phyloP scores from a whole-genome alignment of 2,888 invertebrate species.

The Horisme vitalbata region DNA sequence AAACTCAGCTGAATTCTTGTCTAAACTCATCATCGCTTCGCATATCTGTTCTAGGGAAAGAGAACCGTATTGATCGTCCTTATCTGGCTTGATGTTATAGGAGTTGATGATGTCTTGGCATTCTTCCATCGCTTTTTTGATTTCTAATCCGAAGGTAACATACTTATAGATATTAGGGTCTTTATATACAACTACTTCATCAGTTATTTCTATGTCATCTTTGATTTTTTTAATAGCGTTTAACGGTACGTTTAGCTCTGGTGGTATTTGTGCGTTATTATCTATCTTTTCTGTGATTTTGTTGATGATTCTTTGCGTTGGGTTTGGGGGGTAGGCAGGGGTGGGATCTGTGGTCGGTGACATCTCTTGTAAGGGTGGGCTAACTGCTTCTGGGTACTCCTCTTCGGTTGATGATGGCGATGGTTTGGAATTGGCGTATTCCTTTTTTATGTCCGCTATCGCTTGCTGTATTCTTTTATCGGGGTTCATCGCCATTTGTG shows the following conservation, averaged over 20 bases:
- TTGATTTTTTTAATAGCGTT: slow-evolving; percentile 52
- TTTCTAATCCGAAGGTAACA: slow-evolving; percentile 68
- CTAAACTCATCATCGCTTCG: slow-evolving; percentile 71
- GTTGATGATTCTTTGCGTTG: slow-evolving; percentile 57
- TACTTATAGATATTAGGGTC: slow-evolving; percentile 67
- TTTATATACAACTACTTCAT: slow-evolving; percentile 41
- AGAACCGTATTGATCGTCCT: slow-evolving; percentile 46
- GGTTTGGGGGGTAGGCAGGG: slow-evolving; percentile 61
- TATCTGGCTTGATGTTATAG: slow-evolving; percentile 57
- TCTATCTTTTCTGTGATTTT: slow-evolving; percentile 55
- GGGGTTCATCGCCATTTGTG: slow-evolving; percentile 27
- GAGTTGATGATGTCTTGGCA: slow-evolving; percentile 75
- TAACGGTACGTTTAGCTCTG: slow-evolving; percentile 56
- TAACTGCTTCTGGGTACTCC: slow-evolving; percentile 66
- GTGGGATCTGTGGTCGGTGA: slow-evolving; percentile 64
- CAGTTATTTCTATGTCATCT: slow-evolving; percentile 42
- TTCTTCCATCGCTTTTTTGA: slow-evolving; percentile 76
- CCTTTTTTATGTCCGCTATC: slow-evolving; percentile 9
- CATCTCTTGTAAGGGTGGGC: slow-evolving; percentile 73
- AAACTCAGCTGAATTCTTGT: slow-evolving; percentile 66
- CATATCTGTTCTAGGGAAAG: slow-evolving; percentile 68
- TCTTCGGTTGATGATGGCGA: slow-evolving; percentile 15
- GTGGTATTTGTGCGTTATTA: slow-evolving; percentile 43
- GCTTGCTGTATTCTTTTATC: slow-evolving; percentile 13
- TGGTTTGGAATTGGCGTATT: slow-evolving; percentile 2